These are phyloP conservation scores for Ditylenchus weischeri DNA, from an alignment of 2,888 invertebrate species.

Conservation along the genomic window DNA sequence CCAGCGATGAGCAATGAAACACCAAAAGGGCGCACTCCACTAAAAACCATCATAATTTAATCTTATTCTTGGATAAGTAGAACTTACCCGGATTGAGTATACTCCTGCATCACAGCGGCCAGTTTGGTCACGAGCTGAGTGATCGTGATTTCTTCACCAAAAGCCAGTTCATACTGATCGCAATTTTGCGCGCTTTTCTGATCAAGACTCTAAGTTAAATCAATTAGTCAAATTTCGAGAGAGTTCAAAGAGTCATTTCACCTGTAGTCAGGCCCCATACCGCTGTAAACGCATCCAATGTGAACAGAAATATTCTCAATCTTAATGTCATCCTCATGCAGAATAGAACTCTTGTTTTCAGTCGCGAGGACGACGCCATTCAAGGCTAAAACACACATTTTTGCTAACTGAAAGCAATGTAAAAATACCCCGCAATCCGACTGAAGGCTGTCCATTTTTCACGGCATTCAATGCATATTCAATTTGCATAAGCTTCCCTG, in stretches of 20 bases:
- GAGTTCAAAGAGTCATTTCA: not conserved
- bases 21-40: slow-evolving; percentile 96
- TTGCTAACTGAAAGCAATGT: not conserved
- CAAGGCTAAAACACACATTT: slow-evolving; percentile 69
- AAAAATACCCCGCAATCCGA: slow-evolving; percentile 71
- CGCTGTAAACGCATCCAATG: slow-evolving; percentile 94
- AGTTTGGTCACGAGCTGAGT: slow-evolving; percentile 90
- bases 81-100: slow-evolving; percentile 87
- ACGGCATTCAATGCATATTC: slow-evolving; percentile 99
- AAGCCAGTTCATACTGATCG: slow-evolving; percentile 76
- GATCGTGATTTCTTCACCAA: slow-evolving; percentile 91
- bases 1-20: slow-evolving; percentile 94
- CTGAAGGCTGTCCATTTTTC: slow-evolving; percentile 94
- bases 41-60: slow-evolving; percentile 61
- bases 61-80: slow-evolving; percentile 9
- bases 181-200: slow-evolving; percentile 54
- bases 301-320: slow-evolving; percentile 92
- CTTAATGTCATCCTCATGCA: slow-evolving; percentile 94
- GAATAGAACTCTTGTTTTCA: slow-evolving; percentile 93
- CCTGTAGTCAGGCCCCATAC: slow-evolving; percentile 67
- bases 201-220: slow-evolving; percentile 42
- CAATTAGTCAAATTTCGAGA: not conserved
- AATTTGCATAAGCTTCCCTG: slow-evolving; percentile 97
- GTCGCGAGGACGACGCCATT: slow-evolving; percentile 98
- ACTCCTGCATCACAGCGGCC: slow-evolving; percentile 98